Base-by-base conservation (phyloP, 2,888 invertebrate genomes). In the Ormyrus thymus region DNA sequence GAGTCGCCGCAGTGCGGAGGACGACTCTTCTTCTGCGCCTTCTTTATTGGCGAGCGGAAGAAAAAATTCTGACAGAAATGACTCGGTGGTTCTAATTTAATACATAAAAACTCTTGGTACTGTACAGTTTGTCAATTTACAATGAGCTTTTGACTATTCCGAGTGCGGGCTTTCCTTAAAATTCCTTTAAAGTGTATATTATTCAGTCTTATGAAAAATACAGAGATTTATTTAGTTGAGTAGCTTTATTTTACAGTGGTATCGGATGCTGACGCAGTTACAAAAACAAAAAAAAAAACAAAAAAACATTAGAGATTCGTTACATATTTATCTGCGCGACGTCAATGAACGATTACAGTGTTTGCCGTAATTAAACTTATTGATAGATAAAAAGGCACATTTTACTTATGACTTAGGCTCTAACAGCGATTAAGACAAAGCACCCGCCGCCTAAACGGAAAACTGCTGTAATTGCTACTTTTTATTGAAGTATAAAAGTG, bases 351-450 rank as follows among this genome's bases (percentile, higher is more conserved):
- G 29, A 29, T 29, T 29, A 29, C 29, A 29, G 2, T 29, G 29
- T 29, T 29, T 29, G 29, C 29, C 29, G 29, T 29, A 29, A 29
- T 29, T 29, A 29, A 29, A 29, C 29, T 29, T 4, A 29, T 53
- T 29, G 53, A 50, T 55, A 15, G 9, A 50, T 61, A 64, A 76
- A 69, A 50, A 62, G 62, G 56, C 69, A 76, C 69, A 62, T 64
- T 6, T n/a, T 61, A 61, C 51, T 72, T 46, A 55, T 8, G 55
- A 64, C 72, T 72, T 72, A 72, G 11, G 55, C 45, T 55, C 72
- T 72, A 72, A 43, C 62, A 62, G 58, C 58, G 51, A 58, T 65
- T 10, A 9, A 11, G 51, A 51, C 66, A 51, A 58, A 74, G 50
- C 53, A 56, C 66, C 58, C 15, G 65, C 11, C 10, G 13, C 53